Conservation (phyloP, 2,113 vertebrate genomes). For the Salvelinus alpinus region DNA sequence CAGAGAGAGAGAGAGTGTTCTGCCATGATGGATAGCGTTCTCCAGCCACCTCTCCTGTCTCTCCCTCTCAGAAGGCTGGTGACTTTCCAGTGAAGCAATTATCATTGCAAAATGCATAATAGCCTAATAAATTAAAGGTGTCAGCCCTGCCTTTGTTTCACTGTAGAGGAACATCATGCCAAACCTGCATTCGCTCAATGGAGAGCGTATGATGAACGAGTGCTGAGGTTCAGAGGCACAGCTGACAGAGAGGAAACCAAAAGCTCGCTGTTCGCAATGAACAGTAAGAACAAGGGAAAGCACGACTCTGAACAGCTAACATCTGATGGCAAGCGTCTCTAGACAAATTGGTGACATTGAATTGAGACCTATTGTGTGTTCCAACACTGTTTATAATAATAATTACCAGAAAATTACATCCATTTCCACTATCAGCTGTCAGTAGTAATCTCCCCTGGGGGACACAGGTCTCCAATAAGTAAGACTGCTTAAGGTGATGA, state of each 20-base stretch:
- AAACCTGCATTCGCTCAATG: slow-evolving; percentile 77
- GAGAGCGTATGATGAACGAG: slow-evolving; percentile 68
- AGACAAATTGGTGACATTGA: too few species aligned
- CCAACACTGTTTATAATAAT: not conserved
- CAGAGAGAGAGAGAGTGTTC: slow-evolving; percentile 66
- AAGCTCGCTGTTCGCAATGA: too few species aligned
- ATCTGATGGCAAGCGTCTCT: too few species aligned
- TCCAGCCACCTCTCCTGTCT: slow-evolving; percentile 79
- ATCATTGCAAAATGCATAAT: slow-evolving; percentile 98
- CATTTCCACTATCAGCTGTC: not conserved
- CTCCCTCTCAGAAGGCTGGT: slow-evolving; percentile 87
- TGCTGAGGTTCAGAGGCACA: slow-evolving; percentile 5
- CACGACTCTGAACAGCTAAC: too few species aligned
- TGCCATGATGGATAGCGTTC: slow-evolving; percentile 88
- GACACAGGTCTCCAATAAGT: not conserved
- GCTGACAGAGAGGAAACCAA: too few species aligned
- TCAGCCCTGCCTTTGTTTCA: slow-evolving; percentile 89
- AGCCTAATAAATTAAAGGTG: slow-evolving; percentile 99
- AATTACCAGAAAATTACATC: too few species aligned
- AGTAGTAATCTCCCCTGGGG: slow-evolving; percentile 10
- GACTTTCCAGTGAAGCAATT: slow-evolving; percentile 99
- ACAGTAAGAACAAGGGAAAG: too few species aligned
- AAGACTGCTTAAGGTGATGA: slow-evolving; percentile 3
- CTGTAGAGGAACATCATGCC: slow-evolving; percentile 88
- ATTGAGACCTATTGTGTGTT: not conserved